Evolutionary conservation across 2,888 invertebrate species (phyloP), one percentile per base, ranked within the genome.

Genomic region (Chromoteleia sp.): DNA sequence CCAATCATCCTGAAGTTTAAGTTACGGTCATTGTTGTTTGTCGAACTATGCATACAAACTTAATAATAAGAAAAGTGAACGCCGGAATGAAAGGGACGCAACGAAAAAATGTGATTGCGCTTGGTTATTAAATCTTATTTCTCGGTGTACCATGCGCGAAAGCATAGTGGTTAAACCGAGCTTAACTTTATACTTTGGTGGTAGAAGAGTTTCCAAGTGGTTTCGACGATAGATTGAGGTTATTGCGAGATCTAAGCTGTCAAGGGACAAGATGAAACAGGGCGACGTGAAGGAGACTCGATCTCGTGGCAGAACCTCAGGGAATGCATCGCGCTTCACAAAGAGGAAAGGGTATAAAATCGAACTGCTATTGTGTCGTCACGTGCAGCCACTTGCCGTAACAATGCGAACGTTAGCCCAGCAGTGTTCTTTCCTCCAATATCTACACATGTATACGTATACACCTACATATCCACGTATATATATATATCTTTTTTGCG

Each of bases 281-380:
- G 71, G 81, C 59, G 56, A 77, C 19, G 61, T 70, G 74, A 78
- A 75, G 71, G 56, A 63, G 65, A 58, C 76, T 67, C 73, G 73
- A 79, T 83, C 58, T 81, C 78, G 33, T 61, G 39, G 75, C 61
- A 54, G 73, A 74, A 78, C 58, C 63, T 79, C 68, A 30, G 74
- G 73, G 81, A 76, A 65, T 76, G 76, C 65, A 77, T 63, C 73
- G 59, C 61, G 77, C 70, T 65, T 36, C 45, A 71, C 41, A 71
- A 67, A 83, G 74, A 67, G 78, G 81, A 82, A 86, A 87, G 85
- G 86, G 87, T 86, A 84, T 85, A 84, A 88, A 89, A 85, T 87
- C 84, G 87, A 88, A 87, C 84, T 86, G 86, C 89, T 86, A 91
- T 91, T 91, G 90, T 90, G 85, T 81, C 85, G 89, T 90, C 90